Percentiles rank a stretch among this genome's conserved stretches.
phyloP scores from a whole-genome alignment of 2,113 vertebrate genomes.

The Equus quagga region DNA sequence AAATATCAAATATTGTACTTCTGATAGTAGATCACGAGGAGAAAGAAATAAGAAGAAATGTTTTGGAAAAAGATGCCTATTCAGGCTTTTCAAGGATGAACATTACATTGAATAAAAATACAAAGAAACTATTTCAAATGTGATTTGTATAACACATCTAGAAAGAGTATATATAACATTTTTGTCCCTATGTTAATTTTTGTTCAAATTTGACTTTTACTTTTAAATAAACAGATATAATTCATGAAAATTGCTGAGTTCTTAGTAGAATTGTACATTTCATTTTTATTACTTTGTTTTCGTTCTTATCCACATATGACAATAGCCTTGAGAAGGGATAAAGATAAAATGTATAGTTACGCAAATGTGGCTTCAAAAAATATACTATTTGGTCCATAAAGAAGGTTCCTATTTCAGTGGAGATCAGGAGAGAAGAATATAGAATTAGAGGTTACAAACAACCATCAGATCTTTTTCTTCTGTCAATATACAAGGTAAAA shows the following conservation, averaged over 20 bases:
- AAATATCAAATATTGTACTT: constrained; percentile 55
- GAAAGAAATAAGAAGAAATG: neutral
- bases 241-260: constrained; percentile 54
- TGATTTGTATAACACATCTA: constrained; percentile 31
- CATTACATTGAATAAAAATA: constrained; percentile 32
- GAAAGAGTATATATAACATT: constrained; percentile 15
- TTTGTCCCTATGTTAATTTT: constrained; percentile 13
- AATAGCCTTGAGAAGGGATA: constrained; percentile 29
- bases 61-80: constrained; percentile 20
- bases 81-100: constrained; percentile 12
- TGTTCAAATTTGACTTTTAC: constrained; percentile 53
- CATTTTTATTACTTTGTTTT: constrained; percentile 41
- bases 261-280: constrained; percentile 45
- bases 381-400: constrained; percentile 36
- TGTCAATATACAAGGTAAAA: constrained; percentile 14
- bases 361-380: constrained; percentile 31
- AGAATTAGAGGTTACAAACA: neutral
- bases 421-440: neutral
- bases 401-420: neutral
- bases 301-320: constrained; percentile 24
- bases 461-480: constrained; percentile 36
- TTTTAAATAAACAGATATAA: constrained; percentile 52
- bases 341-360: constrained; percentile 37
- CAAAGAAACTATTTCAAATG: constrained; percentile 50
- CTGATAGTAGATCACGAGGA: constrained; percentile 24